Percentiles rank a stretch among this genome's conserved stretches.
Conservation (phyloP, 2,797 vertebrate genomes). For the Myiothlypis chrysogaster region DNA sequence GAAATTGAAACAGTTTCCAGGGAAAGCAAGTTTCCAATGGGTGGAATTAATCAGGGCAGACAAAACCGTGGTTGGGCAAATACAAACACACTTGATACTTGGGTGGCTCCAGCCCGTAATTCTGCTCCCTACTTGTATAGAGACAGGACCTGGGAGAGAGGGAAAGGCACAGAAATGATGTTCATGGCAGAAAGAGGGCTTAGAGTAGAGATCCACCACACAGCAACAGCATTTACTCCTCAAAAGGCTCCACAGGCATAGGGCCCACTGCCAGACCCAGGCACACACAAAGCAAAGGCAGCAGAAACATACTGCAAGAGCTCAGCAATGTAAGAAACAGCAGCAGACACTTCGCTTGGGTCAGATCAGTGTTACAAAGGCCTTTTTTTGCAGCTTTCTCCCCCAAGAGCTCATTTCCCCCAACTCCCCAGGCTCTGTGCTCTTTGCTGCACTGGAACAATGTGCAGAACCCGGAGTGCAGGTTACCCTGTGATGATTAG, state of each 20-base stretch:
- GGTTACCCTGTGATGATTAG: accelerated
- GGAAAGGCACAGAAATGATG: background rate
- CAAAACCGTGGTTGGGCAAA: background rate
- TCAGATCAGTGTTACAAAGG: background rate
- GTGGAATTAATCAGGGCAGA: background rate
- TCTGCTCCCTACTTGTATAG: background rate
- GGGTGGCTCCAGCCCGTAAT: background rate
- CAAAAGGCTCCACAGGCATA: background rate
- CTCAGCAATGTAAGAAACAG: background rate
- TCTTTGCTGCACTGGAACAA: background rate
- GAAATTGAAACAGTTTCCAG: background rate
- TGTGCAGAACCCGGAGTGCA: accelerated
- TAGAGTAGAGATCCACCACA: background rate
- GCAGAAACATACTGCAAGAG: background rate
- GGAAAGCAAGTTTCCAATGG: background rate
- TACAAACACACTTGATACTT: background rate
- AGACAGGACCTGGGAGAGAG: background rate
- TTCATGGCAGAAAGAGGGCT: background rate
- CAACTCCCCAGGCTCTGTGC: background rate
- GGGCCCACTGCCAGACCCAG: accelerated
- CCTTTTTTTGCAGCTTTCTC: background rate
- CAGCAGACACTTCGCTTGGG: background rate
- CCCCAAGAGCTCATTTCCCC: background rate
- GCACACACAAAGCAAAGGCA: background rate
- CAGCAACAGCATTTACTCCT: background rate